These are phyloP conservation scores for Pseudotriccus pelzelni DNA, from an alignment of 2,797 vertebrate species.

Conservation along the genomic window DNA sequence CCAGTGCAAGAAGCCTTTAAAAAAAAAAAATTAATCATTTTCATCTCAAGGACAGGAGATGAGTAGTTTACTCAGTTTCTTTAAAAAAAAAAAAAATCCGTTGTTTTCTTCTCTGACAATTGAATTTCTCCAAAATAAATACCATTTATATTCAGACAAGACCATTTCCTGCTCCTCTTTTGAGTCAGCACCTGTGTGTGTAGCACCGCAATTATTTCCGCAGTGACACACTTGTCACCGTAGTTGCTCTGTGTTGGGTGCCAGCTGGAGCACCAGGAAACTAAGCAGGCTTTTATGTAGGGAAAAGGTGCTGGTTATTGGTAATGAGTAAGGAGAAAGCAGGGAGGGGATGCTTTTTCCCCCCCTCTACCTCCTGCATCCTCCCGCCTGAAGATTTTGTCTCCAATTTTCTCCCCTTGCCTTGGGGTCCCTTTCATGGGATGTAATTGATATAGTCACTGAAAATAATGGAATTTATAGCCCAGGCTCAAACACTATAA, in stretches of 20 bases:
- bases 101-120: neutral
- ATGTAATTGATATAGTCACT: slow-evolving; percentile 72
- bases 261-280: neutral
- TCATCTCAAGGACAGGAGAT: neutral
- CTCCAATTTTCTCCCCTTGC: slow-evolving; percentile 54
- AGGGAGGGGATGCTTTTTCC: neutral
- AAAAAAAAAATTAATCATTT: neutral
- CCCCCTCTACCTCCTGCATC: neutral
- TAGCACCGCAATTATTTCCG: neutral
- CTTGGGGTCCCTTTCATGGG: slow-evolving; percentile 63
- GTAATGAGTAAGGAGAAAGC: neutral
- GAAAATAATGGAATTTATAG: slow-evolving; percentile 76
- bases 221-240: neutral
- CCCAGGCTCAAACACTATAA: slow-evolving; percentile 71
- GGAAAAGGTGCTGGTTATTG: neutral
- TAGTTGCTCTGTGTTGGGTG: neutral
- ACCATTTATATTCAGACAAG: neutral
- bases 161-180: neutral
- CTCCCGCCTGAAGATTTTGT: slow-evolving; percentile 43
- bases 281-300: neutral
- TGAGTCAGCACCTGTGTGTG: neutral
- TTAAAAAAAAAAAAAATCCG: neutral
- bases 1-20: neutral
- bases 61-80: neutral
- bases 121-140: neutral